Base-by-base conservation (phyloP, 2,797 vertebrate genomes). In the Graptemys geographica region DNA sequence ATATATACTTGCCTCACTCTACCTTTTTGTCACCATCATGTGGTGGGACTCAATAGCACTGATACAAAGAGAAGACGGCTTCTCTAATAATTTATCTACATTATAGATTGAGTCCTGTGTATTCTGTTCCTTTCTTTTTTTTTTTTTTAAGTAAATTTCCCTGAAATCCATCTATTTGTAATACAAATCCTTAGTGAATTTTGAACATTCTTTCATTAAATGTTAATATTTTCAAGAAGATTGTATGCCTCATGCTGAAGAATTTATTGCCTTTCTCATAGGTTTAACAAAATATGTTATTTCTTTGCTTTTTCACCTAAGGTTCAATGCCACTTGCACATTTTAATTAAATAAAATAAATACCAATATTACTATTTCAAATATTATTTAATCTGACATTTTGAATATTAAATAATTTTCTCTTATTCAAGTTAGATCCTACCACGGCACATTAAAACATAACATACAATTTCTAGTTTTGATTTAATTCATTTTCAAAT, bases 401-500 rank as follows among this genome's bases (percentile, higher is more conserved):
- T 86, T 7, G 8, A 51, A 37, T 69, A 56, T 49, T 69, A 81
- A 92, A 79, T 83, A 81, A n/a, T 94, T 92, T 90, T 87, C 59
- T 90, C 47, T 86, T 69, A 82, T 15, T 89, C 44, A 87, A 79
- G 8, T 86, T 87, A 90, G 31, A 53, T 52, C 89, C 33, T 90
- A 93, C 79, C 59, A 95, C 81, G 55, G 33, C 74, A 41, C 72
- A 90, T 93, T 92, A 91, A 92, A 91, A 90, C 0, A 0, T 56
- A 88, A 44, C 56, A 84, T 25, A 74, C 8, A 49, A 11, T 87
- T 95, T 89, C 84, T 92, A 86, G 69, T 79, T 76, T 81, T 84
- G 47, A 96, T 86, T 91, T 93, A 93, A 87, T 93, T 95, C 2
- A 65, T 55, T n/a, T 88, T 93, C 88, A 90, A 83, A 44, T 76